These are phyloP conservation scores for Oscheius sp. DNA, from an alignment of 1,140 invertebrate species.

Conservation along the genomic window DNA sequence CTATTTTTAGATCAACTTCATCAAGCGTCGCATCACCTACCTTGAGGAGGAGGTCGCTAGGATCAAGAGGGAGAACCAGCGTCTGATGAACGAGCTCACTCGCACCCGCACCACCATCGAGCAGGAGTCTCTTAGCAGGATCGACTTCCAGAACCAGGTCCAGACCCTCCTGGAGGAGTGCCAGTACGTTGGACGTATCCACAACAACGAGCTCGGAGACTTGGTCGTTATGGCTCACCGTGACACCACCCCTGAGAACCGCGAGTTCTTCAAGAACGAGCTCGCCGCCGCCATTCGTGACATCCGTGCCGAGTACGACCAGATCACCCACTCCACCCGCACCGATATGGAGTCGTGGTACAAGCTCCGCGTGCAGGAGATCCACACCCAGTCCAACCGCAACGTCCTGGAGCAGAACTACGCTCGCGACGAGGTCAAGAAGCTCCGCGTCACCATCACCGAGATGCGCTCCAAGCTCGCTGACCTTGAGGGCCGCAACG, in stretches of 20 bases:
- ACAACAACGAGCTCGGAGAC: slow-evolving; percentile 62
- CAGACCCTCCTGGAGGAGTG: slow-evolving; percentile 58
- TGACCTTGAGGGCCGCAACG: slow-evolving; percentile 65
- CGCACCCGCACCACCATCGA: slow-evolving; percentile 49
- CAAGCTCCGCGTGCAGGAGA: slow-evolving; percentile 64
- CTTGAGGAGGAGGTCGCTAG: slow-evolving; percentile 56
- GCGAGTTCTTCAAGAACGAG: slow-evolving; percentile 65
- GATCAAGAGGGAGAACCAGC: slow-evolving; percentile 56
- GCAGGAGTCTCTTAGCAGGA: slow-evolving; percentile 58
- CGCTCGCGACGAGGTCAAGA: slow-evolving; percentile 64
- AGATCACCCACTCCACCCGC: slow-evolving; percentile 62
- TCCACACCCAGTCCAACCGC: slow-evolving; percentile 64
- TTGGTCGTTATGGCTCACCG: slow-evolving; percentile 64
- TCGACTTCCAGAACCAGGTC: slow-evolving; percentile 61
- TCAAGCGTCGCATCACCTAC: slow-evolving; percentile 54
- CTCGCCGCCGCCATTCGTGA: slow-evolving; percentile 65
- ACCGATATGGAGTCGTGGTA: slow-evolving; percentile 62
- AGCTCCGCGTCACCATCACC: slow-evolving; percentile 62
- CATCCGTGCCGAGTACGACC: slow-evolving; percentile 65
- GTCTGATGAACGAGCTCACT: slow-evolving; percentile 53
- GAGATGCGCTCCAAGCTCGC: slow-evolving; percentile 63
- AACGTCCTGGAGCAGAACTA: slow-evolving; percentile 66
- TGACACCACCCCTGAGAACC: slow-evolving; percentile 66
- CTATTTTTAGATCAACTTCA: too few species aligned
- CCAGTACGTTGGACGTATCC: slow-evolving; percentile 50